A percentile compares a stretch with the other conserved stretches of the same genome.
phyloP scores from a whole-genome alignment of 2,797 vertebrate genomes.

The Sphaeramia orbicularis region DNA sequence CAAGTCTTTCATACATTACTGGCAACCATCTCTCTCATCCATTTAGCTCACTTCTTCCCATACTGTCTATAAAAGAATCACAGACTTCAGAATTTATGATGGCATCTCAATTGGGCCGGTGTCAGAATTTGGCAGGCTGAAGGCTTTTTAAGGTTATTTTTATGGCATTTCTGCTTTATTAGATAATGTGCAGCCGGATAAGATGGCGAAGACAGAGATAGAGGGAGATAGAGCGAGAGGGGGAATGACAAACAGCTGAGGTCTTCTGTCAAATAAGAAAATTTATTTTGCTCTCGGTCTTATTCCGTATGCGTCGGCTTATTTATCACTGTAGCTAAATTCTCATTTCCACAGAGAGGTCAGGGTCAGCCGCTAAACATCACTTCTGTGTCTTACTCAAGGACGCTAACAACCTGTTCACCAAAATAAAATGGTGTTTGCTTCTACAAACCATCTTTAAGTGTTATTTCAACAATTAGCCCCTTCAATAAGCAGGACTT shows the following conservation, averaged over 20 bases:
- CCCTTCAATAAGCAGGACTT: no score
- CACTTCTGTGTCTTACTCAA: constrained; percentile 2
- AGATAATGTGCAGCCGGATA: constrained; percentile 52
- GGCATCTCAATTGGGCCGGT: constrained; percentile 63
- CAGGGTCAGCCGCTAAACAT: not conserved
- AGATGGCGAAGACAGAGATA: constrained; percentile 43
- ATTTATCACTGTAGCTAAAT: constrained; percentile 2
- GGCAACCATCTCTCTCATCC: constrained; percentile 57
- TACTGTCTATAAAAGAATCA: constrained; percentile 73
- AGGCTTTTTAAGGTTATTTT: constrained; percentile 73
- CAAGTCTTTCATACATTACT: constrained; percentile 50
- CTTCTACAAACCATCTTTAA: no score
- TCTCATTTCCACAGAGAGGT: constrained; percentile 11
- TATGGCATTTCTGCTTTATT: constrained; percentile 66
- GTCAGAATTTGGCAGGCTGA: constrained; percentile 72
- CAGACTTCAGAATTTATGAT: constrained; percentile 69
- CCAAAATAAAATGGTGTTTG: not conserved
- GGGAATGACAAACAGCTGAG: constrained; percentile 25
- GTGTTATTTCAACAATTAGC: no score
- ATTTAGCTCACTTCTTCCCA: constrained; percentile 60
- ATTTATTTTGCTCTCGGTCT: constrained; percentile 14
- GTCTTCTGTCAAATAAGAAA: constrained; percentile 33
- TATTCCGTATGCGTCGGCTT: not conserved
- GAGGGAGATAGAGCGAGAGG: not conserved
- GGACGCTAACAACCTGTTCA: not conserved